These are phyloP conservation scores for Chymomyza fuscimana DNA, from an alignment of 2,888 invertebrate genomes.

Conservation along the genomic window DNA sequence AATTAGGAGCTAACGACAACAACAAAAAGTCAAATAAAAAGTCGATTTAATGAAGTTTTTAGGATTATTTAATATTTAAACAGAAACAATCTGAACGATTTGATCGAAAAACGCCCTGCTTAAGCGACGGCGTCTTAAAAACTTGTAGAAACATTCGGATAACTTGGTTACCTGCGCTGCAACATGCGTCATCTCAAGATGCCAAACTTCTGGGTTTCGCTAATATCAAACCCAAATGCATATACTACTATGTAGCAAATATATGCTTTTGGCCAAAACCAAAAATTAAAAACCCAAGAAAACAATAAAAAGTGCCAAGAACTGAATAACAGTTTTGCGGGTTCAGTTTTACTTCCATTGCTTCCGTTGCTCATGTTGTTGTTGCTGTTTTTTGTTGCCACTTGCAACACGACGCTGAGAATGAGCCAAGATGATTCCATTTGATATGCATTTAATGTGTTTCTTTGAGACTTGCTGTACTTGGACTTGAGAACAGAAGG, in stretches of 20 bases:
- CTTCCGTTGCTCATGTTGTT: constrained; percentile 29
- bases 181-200: too few relatives aligned
- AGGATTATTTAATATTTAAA: too few relatives aligned
- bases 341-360: constrained; percentile 6
- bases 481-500: constrained; percentile 13
- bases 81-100: too few relatives aligned
- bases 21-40: too few relatives aligned
- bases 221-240: not conserved
- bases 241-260: too few relatives aligned
- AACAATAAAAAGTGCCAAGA: not conserved
- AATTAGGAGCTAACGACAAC: too few relatives aligned
- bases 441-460: constrained; percentile 71
- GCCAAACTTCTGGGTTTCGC: not conserved
- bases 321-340: constrained; percentile 9
- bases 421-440: constrained; percentile 55
- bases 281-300: constrained; percentile 2
- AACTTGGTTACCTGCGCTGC: too few relatives aligned
- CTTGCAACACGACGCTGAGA: constrained; percentile 27
- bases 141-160: too few relatives aligned
- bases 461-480: constrained; percentile 41
- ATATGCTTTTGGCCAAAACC: not conserved
- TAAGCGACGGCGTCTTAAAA: too few relatives aligned
- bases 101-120: too few relatives aligned
- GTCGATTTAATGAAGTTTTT: too few relatives aligned
- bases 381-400: constrained; percentile 13